Evolutionary conservation across 2,113 vertebrate species (phyloP).

Genomic region (Protobothrops mucrosquamatus): DNA sequence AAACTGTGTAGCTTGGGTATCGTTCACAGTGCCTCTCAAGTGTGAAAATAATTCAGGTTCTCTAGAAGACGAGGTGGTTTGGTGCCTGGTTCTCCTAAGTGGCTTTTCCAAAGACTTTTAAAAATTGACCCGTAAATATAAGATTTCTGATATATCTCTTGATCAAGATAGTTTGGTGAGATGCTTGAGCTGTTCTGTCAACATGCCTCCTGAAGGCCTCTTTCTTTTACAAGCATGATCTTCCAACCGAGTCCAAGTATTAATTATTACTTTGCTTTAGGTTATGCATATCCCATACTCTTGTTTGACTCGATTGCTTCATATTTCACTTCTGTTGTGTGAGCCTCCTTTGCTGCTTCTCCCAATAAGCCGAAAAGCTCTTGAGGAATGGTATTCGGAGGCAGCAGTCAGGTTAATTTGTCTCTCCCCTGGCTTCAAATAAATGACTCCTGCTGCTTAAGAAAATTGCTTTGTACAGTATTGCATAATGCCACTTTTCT

Average conservation of each 20-base stretch:
- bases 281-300: not conserved
- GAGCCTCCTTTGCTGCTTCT: not conserved
- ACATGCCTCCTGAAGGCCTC: not conserved
- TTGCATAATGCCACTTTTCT: accelerated
- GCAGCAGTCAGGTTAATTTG: not conserved
- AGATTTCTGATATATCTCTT: not conserved
- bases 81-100: not conserved
- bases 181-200: not conserved
- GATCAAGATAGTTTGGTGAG: not conserved
- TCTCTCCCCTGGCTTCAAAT: not conserved
- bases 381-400: not conserved
- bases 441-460: not conserved
- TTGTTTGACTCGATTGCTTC: not conserved
- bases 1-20: not conserved
- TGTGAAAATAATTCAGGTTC: not conserved
- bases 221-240: not conserved
- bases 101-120: not conserved
- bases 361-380: not conserved
- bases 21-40: too few species aligned
- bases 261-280: not conserved
- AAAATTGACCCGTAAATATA: not conserved
- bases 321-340: not conserved
- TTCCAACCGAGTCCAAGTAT: not conserved
- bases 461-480: not conserved
- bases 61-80: not conserved